Percentiles rank a stretch among this genome's conserved stretches.
Conservation (phyloP, 2,888 invertebrate species). For the Chloromyia formosa region DNA sequence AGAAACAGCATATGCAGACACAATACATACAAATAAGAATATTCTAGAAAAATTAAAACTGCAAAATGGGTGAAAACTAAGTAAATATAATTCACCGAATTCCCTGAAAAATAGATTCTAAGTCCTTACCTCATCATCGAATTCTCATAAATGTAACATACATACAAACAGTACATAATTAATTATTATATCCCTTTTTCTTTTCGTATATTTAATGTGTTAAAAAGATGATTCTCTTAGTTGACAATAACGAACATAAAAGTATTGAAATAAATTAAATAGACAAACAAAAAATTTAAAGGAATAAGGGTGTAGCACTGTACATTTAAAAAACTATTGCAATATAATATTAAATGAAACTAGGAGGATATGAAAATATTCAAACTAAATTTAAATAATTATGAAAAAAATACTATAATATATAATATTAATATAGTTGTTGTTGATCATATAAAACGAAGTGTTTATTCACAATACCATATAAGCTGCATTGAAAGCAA, state of each 20-base stretch:
- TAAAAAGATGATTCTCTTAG: constrained; percentile 20
- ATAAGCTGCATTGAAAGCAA: background rate
- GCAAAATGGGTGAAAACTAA: too few relatives aligned
- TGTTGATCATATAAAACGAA: constrained; percentile 6
- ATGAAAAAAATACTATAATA: too few relatives aligned
- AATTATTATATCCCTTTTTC: background rate
- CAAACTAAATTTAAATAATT: background rate
- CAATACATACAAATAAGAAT: too few relatives aligned
- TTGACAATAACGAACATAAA: constrained; percentile 28
- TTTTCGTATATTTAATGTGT: constrained; percentile 7
- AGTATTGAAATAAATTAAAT: constrained; percentile 24
- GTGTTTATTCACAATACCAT: constrained; percentile 11
- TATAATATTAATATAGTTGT: constrained; percentile 22
- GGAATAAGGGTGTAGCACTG: background rate
- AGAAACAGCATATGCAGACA: too few relatives aligned
- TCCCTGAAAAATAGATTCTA: background rate
- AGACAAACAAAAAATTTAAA: background rate
- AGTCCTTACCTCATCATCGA: constrained; percentile 4
- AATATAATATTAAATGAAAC: background rate
- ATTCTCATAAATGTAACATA: constrained; percentile 5
- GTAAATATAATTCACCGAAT: background rate
- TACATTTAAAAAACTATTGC: background rate
- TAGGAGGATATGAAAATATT: background rate
- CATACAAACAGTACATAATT: background rate
- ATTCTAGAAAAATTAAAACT: too few relatives aligned